A percentile compares a stretch with the other conserved stretches of the same genome.
phyloP scores from a whole-genome alignment of 2,113 vertebrate species.

The Sinocyclocheilus anophthalmus region DNA sequence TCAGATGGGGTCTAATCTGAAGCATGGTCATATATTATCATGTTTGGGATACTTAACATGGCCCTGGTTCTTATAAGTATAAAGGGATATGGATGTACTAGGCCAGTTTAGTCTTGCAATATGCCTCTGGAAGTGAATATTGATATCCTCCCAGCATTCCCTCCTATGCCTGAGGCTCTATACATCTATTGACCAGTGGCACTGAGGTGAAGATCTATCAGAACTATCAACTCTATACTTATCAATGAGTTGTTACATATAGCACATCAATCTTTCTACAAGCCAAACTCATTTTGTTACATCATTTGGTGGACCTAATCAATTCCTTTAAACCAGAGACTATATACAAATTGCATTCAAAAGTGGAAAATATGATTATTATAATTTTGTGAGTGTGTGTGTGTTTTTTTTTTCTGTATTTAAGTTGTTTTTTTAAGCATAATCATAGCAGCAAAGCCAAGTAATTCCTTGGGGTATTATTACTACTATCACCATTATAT shows the following conservation, averaged over 20 bases:
- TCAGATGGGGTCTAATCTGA: not conserved
- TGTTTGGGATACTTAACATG: conserved; percentile 36
- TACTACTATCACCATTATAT: not conserved
- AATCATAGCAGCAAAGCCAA: not conserved
- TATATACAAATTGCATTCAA: too few species aligned
- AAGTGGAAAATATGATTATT: too few species aligned
- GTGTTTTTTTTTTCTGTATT: too few species aligned
- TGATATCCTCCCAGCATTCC: conserved; percentile 58
- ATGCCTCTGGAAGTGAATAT: conserved; percentile 61
- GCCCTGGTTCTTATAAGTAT: conserved; percentile 59
- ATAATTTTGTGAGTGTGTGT: too few species aligned
- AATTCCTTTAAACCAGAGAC: too few species aligned
- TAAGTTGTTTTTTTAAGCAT: not conserved
- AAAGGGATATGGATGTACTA: conserved; percentile 49
- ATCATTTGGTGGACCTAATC: too few species aligned
- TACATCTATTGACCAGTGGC: conserved; percentile 32
- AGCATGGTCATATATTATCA: not conserved
- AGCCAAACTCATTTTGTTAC: not conserved
- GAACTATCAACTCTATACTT: not conserved
- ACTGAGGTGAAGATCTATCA: conserved; percentile 17
- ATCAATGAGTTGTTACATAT: not conserved
- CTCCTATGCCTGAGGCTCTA: conserved; percentile 27
- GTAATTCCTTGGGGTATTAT: not conserved
- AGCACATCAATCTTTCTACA: conserved; percentile 54
- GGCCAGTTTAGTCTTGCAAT: conserved; percentile 73